Percentiles rank a stretch among this genome's conserved stretches.
Evolutionary conservation across 2,888 invertebrate species (phyloP).

Genomic region (Galeopsomyia nigrocyanea): DNA sequence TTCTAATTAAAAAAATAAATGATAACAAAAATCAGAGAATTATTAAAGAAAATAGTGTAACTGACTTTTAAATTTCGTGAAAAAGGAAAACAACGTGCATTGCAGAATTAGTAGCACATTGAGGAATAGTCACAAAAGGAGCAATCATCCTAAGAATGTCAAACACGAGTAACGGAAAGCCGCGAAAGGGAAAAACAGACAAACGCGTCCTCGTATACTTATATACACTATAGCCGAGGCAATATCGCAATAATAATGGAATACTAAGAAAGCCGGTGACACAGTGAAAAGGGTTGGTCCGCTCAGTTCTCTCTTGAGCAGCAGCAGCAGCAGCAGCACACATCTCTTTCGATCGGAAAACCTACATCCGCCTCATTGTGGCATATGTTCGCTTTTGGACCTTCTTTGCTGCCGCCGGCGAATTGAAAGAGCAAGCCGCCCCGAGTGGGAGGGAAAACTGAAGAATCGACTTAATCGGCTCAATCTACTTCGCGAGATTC

Average conservation of each 20-base stretch:
- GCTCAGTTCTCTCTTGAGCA: not conserved
- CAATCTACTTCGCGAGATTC: conserved; percentile 17
- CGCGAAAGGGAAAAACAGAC: not conserved
- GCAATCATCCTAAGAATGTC: no score
- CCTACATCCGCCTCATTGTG: conserved; percentile 44
- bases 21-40: no score
- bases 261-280: conserved; percentile 14
- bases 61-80: not conserved
- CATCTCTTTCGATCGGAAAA: conserved; percentile 35
- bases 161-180: not conserved
- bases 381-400: not conserved
- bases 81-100: not conserved
- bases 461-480: conserved; percentile 39
- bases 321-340: not conserved
- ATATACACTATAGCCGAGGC: not conserved
- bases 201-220: not conserved
- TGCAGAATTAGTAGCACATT: not conserved
- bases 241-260: conserved; percentile 41
- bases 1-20: no score
- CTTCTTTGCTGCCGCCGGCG: conserved; percentile 2
- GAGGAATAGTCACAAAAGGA: no score
- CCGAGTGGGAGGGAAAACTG: conserved; percentile 1
- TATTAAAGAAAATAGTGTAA: not conserved
- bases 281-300: conserved; percentile 34
- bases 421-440: conserved; percentile 7